These are phyloP conservation scores for Musca domestica DNA, from an alignment of 1,140 invertebrate genomes.

Conservation along the genomic window DNA sequence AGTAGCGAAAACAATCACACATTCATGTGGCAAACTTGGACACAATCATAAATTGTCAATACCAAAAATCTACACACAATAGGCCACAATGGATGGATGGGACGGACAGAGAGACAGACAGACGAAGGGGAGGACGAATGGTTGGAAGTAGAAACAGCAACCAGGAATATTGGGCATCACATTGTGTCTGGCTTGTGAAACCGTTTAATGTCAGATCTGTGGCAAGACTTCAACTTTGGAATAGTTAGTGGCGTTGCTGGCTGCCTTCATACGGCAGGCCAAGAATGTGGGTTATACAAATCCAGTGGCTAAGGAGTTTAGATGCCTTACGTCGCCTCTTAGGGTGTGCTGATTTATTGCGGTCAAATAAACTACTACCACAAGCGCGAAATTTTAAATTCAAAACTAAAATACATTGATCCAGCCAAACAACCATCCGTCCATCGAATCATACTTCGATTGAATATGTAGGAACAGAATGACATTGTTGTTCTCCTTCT, in stretches of 20 bases:
- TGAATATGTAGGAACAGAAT: too few relatives aligned
- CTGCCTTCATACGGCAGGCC: neutral
- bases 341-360: conserved; percentile 26
- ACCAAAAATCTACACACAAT: conserved; percentile 52
- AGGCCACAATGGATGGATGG: conserved; percentile 25
- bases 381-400: conserved; percentile 21
- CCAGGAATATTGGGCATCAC: too few relatives aligned
- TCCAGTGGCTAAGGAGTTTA: neutral
- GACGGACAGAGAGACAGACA: neutral
- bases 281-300: conserved; percentile 13
- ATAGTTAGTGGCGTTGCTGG: neutral
- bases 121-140: neutral
- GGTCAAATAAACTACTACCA: conserved; percentile 24
- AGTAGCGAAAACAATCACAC: neutral
- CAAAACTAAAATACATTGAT: neutral
- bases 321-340: neutral
- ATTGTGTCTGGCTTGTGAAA: neutral
- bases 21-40: conserved; percentile 9
- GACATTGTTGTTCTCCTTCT: neutral
- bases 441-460: too few relatives aligned
- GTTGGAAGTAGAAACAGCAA: too few relatives aligned
- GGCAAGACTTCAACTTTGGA: neutral
- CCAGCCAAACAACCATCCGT: neutral
- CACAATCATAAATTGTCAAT: conserved; percentile 46
- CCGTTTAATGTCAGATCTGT: neutral